Evolutionary conservation across 2,113 vertebrate genomes (phyloP).

Genomic region (Protobothrops flavoviridis): DNA sequence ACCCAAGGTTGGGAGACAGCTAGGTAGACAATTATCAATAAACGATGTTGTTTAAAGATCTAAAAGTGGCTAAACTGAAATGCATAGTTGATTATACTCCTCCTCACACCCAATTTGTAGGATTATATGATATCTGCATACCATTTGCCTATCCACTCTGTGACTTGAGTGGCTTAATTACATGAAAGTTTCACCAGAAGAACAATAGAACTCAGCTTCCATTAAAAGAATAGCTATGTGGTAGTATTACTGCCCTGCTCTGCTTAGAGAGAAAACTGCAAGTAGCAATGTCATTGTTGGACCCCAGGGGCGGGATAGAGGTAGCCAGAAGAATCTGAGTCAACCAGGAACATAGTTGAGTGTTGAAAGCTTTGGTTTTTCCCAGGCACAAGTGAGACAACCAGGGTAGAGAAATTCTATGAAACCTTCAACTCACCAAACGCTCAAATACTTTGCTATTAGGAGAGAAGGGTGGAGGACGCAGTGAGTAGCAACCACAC

Average conservation of each 20-base stretch:
- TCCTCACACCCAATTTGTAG: neutral
- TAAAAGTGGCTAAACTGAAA: neutral
- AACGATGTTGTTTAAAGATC: neutral
- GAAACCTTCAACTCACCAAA: neutral
- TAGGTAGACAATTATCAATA: neutral
- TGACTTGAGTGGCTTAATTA: neutral
- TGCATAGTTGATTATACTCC: neutral
- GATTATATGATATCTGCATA: neutral
- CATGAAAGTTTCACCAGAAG: neutral
- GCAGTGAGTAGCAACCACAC: neutral
- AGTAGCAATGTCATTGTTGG: neutral
- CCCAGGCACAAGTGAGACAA: neutral
- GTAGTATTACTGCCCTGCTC: neutral
- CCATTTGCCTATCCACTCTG: neutral
- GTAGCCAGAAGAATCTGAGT: neutral
- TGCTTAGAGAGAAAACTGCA: neutral
- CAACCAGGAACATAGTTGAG: neutral
- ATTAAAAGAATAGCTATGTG: neutral
- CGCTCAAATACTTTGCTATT: neutral
- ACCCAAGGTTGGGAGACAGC: neutral
- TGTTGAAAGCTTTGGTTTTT: neutral
- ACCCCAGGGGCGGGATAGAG: neutral
- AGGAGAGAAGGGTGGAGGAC: neutral
- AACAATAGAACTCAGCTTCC: neutral
- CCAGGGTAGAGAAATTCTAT: neutral